A percentile compares a stretch with the other conserved stretches of the same genome.
These are phyloP conservation scores for Chloropsis hardwickii DNA, from an alignment of 2,113 vertebrate species.

Conservation along the genomic window DNA sequence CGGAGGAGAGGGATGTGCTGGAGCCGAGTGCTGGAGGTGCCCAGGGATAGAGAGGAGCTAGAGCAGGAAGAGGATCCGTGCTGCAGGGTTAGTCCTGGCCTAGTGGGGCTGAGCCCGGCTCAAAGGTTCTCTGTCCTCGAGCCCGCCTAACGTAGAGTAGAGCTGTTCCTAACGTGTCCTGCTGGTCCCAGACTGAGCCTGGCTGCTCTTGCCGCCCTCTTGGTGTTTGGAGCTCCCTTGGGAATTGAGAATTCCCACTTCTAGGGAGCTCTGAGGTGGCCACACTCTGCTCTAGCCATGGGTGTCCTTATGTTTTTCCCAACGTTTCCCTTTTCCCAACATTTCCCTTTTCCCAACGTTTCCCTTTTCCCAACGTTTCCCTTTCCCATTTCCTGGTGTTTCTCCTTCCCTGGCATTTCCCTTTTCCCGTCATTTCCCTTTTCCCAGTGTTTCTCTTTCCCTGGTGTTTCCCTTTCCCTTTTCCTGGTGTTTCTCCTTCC, in stretches of 20 bases:
- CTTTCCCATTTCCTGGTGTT: no score
- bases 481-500: no score
- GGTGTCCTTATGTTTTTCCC: background rate
- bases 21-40: constrained; percentile 70
- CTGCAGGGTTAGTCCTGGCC: constrained; percentile 80
- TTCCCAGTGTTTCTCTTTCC: no score
- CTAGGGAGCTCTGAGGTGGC: background rate
- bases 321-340: background rate
- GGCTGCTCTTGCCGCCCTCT: background rate
- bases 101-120: background rate
- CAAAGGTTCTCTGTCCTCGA: background rate
- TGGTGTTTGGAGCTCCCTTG: background rate
- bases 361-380: background rate
- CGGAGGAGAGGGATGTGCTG: constrained; percentile 86
- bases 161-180: background rate
- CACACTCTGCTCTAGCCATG: background rate
- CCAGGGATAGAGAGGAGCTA: constrained; percentile 69
- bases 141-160: background rate
- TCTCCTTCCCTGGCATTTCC: no score
- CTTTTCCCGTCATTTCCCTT: no score
- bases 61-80: constrained; percentile 80
- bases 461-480: no score
- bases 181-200: background rate
- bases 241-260: background rate
- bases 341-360: background rate